A percentile compares a stretch with the other conserved stretches of the same genome.
Evolutionary conservation across 2,888 invertebrate species (phyloP).

Genomic region (Apodemia hepburni): DNA sequence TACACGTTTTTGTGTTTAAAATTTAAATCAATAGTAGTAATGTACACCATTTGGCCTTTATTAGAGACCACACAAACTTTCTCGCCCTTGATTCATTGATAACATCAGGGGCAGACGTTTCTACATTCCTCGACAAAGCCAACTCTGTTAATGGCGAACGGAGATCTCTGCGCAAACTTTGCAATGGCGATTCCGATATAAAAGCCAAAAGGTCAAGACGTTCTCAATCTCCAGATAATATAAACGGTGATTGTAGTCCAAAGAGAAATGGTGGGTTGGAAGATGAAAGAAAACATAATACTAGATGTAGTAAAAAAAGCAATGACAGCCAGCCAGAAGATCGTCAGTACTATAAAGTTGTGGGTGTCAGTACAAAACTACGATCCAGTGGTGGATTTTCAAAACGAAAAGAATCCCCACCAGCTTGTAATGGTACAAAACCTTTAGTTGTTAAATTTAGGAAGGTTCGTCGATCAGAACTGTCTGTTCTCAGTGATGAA

Average conservation of each 20-base stretch:
- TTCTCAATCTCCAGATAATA: conserved; percentile 53
- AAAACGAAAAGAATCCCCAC: conserved; percentile 53
- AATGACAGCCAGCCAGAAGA: conserved; percentile 48
- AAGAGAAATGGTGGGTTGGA: conserved; percentile 52
- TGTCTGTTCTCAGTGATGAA: conserved; percentile 89
- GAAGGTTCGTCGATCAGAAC: conserved; percentile 83
- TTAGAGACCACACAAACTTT: conserved; percentile 86
- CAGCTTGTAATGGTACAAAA: conserved; percentile 77
- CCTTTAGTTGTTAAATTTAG: conserved; percentile 84
- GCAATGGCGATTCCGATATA: conserved; percentile 56
- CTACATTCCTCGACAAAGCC: conserved; percentile 83
- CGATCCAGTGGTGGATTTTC: conserved; percentile 79
- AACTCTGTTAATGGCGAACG: conserved; percentile 63
- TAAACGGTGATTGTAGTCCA: conserved; percentile 51
- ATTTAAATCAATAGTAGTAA: not conserved
- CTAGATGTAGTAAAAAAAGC: conserved; percentile 52
- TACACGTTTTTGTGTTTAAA: not conserved
- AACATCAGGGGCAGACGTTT: conserved; percentile 82
- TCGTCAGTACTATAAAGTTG: conserved; percentile 85
- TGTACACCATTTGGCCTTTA: too few species aligned
- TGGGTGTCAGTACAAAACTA: conserved; percentile 84
- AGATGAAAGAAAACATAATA: conserved; percentile 56
- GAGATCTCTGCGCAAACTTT: conserved; percentile 56
- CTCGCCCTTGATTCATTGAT: conserved; percentile 87
- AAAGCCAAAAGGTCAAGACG: conserved; percentile 48